These are phyloP conservation scores for Argya squamiceps DNA, from an alignment of 2,797 vertebrate genomes.

Conservation along the genomic window DNA sequence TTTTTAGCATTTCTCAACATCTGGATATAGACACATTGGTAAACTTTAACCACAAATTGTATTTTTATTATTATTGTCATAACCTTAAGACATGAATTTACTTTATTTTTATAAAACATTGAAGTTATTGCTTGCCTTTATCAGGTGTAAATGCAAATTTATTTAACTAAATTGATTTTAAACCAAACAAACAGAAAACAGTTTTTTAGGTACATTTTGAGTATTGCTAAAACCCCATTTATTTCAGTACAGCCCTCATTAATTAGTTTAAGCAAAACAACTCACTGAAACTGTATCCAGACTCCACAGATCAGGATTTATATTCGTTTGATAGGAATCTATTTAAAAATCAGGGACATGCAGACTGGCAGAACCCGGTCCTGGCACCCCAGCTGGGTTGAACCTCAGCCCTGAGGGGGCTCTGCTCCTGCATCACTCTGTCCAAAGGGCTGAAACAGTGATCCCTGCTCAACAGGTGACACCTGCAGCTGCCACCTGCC, in stretches of 20 bases:
- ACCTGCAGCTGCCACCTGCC: neutral
- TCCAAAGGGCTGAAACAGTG: neutral
- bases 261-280: neutral
- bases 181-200: neutral
- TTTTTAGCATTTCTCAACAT: conserved; percentile 4
- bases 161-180: neutral
- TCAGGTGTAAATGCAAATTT: neutral
- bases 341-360: neutral
- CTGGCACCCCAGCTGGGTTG: neutral
- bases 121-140: neutral
- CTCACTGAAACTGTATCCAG: neutral
- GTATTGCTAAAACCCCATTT: neutral
- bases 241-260: neutral
- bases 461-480: neutral
- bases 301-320: neutral
- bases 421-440: neutral
- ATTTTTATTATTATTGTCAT: neutral
- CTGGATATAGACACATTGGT: neutral
- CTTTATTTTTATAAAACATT: neutral
- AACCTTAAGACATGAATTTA: neutral
- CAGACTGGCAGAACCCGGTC: neutral
- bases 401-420: neutral
- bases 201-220: neutral
- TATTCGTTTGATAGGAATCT: neutral
- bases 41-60: neutral